Conservation (phyloP, 1,140 invertebrate species). For the Caenorhabditis inopinata region DNA sequence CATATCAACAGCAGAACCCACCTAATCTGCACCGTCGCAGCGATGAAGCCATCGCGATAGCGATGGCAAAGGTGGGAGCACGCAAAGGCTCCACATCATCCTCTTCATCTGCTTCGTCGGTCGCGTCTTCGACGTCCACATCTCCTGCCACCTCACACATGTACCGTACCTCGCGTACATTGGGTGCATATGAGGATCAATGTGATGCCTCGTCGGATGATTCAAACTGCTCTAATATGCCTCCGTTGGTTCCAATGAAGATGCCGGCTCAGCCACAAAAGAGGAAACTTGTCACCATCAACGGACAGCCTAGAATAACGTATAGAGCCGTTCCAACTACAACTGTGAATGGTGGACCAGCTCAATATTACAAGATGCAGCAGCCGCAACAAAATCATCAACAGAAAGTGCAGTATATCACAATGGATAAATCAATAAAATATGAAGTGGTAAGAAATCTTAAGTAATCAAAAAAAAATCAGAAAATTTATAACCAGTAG, state of each 20-base stretch:
- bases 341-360: not conserved
- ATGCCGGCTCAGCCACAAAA: not conserved
- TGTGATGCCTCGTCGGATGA: not conserved
- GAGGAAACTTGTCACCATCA: not conserved
- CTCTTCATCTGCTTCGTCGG: slow-evolving; percentile 1
- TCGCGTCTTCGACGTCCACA: not conserved
- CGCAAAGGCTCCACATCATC: not conserved
- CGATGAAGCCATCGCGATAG: not conserved
- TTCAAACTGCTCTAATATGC: not conserved
- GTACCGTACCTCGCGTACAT: not conserved
- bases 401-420: not conserved
- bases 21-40: not conserved
- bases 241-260: slow-evolving; percentile 14
- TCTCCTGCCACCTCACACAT: not conserved
- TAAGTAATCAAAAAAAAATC: no score
- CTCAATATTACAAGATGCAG: not conserved
- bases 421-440: not conserved
- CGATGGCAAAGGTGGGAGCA: slow-evolving; percentile 1
- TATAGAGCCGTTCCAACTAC: not conserved
- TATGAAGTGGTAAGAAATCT: slow-evolving; percentile 4
- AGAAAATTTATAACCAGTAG: no score
- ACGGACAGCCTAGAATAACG: not conserved
- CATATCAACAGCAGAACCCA: not conserved
- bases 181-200: slow-evolving; percentile 9
- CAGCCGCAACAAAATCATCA: not conserved